Evolutionary conservation across 2,888 invertebrate species (phyloP).

Genomic region (Zonitis immaculata): DNA sequence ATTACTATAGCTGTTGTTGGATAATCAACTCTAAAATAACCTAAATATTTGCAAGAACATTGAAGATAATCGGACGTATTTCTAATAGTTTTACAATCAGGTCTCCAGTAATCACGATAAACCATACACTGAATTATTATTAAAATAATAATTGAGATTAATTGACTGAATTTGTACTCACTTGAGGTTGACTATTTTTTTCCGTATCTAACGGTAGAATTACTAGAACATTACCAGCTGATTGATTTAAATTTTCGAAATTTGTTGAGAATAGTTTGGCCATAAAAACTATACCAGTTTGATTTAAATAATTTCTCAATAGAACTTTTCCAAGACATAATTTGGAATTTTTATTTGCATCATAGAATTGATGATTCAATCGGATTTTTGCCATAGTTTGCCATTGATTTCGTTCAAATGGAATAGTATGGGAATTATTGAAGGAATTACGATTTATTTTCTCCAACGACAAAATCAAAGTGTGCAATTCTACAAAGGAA

Average conservation of each 20-base stretch:
- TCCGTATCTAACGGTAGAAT: not conserved
- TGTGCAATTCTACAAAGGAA: conserved; percentile 13
- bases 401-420: conserved; percentile 16
- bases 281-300: conserved; percentile 5
- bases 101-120: conserved; percentile 4
- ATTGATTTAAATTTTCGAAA: conserved; percentile 3
- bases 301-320: conserved; percentile 13
- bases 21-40: conserved; percentile 6
- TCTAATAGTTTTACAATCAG: conserved; percentile 5
- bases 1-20: not conserved
- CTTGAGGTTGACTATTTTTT: conserved; percentile 5
- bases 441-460: conserved; percentile 9
- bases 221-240: conserved; percentile 1
- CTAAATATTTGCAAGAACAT: conserved; percentile 15
- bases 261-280: not conserved
- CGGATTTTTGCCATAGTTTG: conserved; percentile 9
- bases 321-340: conserved; percentile 13
- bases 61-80: conserved; percentile 8
- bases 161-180: not conserved
- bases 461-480: conserved; percentile 12
- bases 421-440: conserved; percentile 12
- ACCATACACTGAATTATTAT: conserved; percentile 13
- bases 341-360: not conserved
- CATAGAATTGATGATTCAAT: not conserved
- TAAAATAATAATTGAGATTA: not conserved